Percentiles rank a stretch among this genome's conserved stretches.
phyloP scores from a whole-genome alignment of 2,113 vertebrate species.

The Ranitomeya variabilis region DNA sequence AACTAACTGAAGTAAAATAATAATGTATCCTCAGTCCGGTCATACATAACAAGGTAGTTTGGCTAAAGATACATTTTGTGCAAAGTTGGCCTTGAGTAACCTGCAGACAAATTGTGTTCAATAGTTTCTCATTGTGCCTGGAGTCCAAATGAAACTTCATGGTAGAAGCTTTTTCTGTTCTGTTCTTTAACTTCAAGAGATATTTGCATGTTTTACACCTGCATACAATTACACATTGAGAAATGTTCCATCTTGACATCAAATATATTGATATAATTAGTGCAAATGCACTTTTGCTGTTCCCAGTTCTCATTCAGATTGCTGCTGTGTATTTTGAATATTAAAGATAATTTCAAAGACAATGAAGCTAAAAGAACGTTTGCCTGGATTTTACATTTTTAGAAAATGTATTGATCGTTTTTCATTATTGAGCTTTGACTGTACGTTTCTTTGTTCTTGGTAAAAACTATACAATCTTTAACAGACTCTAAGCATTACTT shows the following conservation, averaged over 20 bases:
- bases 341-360: background rate
- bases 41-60: background rate
- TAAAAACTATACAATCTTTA: background rate
- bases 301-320: background rate
- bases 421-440: background rate
- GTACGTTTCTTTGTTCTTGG: background rate
- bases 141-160: background rate
- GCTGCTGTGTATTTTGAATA: background rate
- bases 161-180: background rate
- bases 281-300: background rate
- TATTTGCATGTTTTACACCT: background rate
- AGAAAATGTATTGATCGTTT: background rate
- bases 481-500: constrained; percentile 10
- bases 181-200: background rate
- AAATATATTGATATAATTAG: background rate
- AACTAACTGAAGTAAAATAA: background rate
- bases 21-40: background rate
- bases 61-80: background rate
- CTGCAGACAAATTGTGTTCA: background rate
- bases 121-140: background rate
- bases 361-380: background rate
- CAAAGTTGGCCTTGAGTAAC: background rate
- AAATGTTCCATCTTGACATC: background rate
- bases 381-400: background rate
- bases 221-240: background rate